Percentiles rank a stretch among this genome's conserved stretches.
Conservation (phyloP, 2,797 vertebrate species). For the Galago senegalensis region DNA sequence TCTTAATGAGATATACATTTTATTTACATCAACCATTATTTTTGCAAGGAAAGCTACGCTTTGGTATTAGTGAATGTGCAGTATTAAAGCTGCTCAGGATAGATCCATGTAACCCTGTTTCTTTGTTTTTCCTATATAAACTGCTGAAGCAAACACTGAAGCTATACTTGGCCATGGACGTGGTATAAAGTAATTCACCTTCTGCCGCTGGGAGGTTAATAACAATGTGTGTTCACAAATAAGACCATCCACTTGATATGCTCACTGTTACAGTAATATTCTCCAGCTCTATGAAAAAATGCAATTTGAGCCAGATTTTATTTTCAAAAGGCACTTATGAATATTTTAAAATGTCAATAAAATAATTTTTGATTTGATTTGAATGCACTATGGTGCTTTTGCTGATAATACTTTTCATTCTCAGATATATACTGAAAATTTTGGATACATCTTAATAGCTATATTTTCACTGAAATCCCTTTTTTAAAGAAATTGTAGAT, state of each 20-base stretch:
- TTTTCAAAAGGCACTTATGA: constrained; percentile 26
- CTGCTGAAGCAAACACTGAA: background rate
- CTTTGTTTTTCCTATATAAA: background rate
- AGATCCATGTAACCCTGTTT: background rate
- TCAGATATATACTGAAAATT: background rate
- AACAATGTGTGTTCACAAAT: background rate
- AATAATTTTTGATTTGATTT: constrained; percentile 30
- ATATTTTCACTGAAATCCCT: background rate
- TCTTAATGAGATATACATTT: background rate
- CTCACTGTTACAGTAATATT: background rate
- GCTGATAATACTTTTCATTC: background rate
- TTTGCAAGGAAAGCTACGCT: background rate
- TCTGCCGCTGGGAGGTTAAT: background rate
- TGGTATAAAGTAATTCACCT: background rate
- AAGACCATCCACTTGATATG: background rate
- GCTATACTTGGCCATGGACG: background rate
- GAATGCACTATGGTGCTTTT: background rate
- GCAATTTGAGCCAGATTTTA: background rate
- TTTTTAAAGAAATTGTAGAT: background rate
- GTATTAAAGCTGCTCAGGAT: background rate
- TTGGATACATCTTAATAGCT: background rate
- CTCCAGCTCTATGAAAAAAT: background rate
- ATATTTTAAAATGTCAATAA: constrained; percentile 11
- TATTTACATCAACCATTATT: constrained; percentile 2
- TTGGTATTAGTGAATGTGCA: background rate